Conservation (phyloP, 2,888 invertebrate genomes). For the Euzetes globulus region DNA sequence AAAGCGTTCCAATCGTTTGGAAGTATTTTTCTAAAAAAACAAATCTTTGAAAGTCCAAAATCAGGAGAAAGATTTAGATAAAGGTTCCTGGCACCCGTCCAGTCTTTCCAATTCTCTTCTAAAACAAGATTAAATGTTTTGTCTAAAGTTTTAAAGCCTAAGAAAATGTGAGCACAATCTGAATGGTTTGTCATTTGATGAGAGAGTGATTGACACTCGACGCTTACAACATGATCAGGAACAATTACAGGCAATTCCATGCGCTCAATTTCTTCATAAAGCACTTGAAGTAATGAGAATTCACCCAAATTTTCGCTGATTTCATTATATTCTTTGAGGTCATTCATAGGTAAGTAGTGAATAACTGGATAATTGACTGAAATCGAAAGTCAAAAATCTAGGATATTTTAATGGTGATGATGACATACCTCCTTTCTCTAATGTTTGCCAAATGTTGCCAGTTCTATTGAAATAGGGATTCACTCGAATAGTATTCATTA, state of each 20-base stretch:
- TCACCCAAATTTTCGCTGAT: conserved; percentile 37
- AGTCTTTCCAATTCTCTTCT: conserved; percentile 51
- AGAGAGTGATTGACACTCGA: not conserved
- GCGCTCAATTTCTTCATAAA: conserved; percentile 30
- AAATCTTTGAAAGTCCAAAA: conserved; percentile 48
- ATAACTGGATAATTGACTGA: conserved; percentile 48
- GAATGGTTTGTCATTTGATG: not conserved
- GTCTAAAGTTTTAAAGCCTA: conserved; percentile 49
- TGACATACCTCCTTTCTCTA: conserved; percentile 19
- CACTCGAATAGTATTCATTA: not conserved
- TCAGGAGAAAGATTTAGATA: conserved; percentile 49
- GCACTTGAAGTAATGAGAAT: conserved; percentile 38
- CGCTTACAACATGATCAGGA: too few species aligned
- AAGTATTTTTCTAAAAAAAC: conserved; percentile 47
- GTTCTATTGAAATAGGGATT: not conserved
- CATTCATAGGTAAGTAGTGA: conserved; percentile 42
- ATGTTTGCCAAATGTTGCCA: conserved; percentile 26
- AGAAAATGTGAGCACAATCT: conserved; percentile 41
- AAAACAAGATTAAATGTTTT: conserved; percentile 46
- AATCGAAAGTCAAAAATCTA: conserved; percentile 37
- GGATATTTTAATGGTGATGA: not conserved
- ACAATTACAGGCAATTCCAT: conserved; percentile 23
- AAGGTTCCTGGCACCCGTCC: conserved; percentile 50
- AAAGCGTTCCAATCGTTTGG: conserved; percentile 48
- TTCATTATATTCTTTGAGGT: conserved; percentile 32